Conservation (phyloP, 2,888 invertebrate genomes). For the Endomychus coccineus region DNA sequence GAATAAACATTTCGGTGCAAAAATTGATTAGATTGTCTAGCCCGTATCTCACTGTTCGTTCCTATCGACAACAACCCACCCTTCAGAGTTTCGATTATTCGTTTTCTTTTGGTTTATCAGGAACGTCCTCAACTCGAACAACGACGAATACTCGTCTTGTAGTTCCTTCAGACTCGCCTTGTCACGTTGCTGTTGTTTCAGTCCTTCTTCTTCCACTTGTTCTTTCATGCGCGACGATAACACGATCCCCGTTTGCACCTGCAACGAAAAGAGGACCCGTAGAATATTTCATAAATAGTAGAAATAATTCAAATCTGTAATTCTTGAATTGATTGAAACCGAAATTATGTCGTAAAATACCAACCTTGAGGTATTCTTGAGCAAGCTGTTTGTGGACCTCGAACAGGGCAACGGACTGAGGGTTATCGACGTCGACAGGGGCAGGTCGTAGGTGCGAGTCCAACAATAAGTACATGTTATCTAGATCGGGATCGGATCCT, state of each 20-base stretch:
- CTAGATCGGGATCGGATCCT: slow-evolving; percentile 43
- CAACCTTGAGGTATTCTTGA: slow-evolving; percentile 77
- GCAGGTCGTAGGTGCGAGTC: slow-evolving; percentile 78
- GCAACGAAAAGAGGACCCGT: slow-evolving; percentile 26
- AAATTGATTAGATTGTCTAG: background rate
- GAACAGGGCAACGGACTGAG: slow-evolving; percentile 77
- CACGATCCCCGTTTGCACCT: slow-evolving; percentile 77
- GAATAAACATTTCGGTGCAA: background rate
- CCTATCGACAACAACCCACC: slow-evolving; percentile 10
- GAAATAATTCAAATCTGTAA: no score
- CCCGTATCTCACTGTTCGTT: slow-evolving; percentile 8
- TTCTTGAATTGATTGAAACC: background rate
- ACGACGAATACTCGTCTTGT: slow-evolving; percentile 50
- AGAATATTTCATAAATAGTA: no score
- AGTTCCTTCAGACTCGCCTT: slow-evolving; percentile 36
- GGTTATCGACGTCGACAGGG: slow-evolving; percentile 68
- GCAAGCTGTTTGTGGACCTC: slow-evolving; percentile 83
- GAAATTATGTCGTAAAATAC: slow-evolving; percentile 13
- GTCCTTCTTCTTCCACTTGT: slow-evolving; percentile 62
- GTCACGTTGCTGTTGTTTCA: slow-evolving; percentile 40
- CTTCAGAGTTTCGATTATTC: slow-evolving; percentile 1
- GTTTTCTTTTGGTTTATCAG: slow-evolving; percentile 57
- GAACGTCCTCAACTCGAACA: slow-evolving; percentile 59
- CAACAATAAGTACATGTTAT: slow-evolving; percentile 68
- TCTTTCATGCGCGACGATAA: slow-evolving; percentile 72